These are phyloP conservation scores for Nezara viridula DNA, from an alignment of 2,888 invertebrate genomes.

Conservation along the genomic window DNA sequence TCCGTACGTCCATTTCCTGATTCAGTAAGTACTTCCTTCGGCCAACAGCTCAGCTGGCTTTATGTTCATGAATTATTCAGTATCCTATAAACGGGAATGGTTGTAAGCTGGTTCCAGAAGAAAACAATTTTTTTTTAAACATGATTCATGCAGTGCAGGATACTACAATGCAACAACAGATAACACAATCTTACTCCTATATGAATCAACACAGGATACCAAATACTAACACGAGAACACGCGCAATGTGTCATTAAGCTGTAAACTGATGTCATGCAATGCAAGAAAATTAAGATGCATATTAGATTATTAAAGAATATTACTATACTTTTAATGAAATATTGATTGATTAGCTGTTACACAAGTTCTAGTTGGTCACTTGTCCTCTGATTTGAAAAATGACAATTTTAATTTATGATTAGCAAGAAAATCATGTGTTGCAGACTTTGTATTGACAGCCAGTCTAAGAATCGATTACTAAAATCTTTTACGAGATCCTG, in stretches of 20 bases:
- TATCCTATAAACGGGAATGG: neutral
- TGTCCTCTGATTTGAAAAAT: too few relatives aligned
- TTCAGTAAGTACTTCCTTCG: neutral
- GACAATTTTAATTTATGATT: too few relatives aligned
- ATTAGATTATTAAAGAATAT: too few relatives aligned
- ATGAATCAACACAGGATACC: neutral
- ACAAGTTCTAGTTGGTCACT: too few relatives aligned
- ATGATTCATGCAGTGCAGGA: neutral
- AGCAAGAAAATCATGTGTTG: too few relatives aligned
- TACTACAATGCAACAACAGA: neutral
- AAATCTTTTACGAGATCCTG: too few relatives aligned
- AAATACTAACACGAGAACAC: neutral
- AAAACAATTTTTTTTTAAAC: neutral
- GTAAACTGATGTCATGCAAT: too few relatives aligned
- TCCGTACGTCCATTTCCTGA: neutral
- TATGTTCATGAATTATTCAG: slow-evolving; percentile 10
- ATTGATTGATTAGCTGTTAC: too few relatives aligned
- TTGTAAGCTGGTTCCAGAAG: neutral
- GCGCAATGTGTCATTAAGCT: neutral
- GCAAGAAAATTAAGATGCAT: too few relatives aligned
- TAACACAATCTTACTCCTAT: neutral
- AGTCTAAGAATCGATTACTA: too few relatives aligned
- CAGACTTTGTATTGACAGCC: too few relatives aligned
- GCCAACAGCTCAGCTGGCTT: neutral
- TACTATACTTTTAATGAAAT: too few relatives aligned